Evolutionary conservation across 2,888 invertebrate species (phyloP), one percentile per base, ranked within the genome.

Genomic region (Drosophila quasianomalipes): DNA sequence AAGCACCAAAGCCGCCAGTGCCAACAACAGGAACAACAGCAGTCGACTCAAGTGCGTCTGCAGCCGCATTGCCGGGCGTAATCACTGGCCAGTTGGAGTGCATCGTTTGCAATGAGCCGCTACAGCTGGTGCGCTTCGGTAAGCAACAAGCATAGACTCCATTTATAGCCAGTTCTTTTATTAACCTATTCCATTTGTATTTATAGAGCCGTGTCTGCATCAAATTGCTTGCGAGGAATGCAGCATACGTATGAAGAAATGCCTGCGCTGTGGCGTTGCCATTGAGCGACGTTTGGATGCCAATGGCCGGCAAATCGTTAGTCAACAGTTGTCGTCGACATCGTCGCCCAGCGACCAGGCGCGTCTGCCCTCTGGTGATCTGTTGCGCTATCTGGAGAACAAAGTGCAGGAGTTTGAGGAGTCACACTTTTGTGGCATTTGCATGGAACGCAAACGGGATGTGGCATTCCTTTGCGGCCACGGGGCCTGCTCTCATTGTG

Each of bases 401-500:
- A 96, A 97, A 93, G 96, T 97, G 72, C 96, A 96, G 52, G 97
- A 97, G 93, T 96, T 97, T 81, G 98, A 98, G 92, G 97, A 98
- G 90, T 96, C 97, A 26, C 96, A 97, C 88, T 96, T 96, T 92
- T 98, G 98, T 91, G 96, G 96, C 65, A 97, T 98, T 83, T 98
- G 98, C 92, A 97, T 98, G 97, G 97, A 98, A 90, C 94, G 97
- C 41, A 95, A 95, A 72, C 94, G 96, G 44, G 97, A 97, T 90
- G 96, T 97, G 28, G 97, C 96, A 30, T 98, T 98, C 92, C 94
- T 97, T n/a, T 98, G 98, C 90, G 98, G 98, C 2, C 98, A 98
- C 90, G 96, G 96, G 30, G 96, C 97, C 19, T 98, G 98, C 92
- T 96, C 96, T 62, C 95, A 95, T 81, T 98, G 98, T 92, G 96